Conservation (phyloP, 30 jellyfish, hydroid and myxozoan species). For the Hydra vulgaris region DNA sequence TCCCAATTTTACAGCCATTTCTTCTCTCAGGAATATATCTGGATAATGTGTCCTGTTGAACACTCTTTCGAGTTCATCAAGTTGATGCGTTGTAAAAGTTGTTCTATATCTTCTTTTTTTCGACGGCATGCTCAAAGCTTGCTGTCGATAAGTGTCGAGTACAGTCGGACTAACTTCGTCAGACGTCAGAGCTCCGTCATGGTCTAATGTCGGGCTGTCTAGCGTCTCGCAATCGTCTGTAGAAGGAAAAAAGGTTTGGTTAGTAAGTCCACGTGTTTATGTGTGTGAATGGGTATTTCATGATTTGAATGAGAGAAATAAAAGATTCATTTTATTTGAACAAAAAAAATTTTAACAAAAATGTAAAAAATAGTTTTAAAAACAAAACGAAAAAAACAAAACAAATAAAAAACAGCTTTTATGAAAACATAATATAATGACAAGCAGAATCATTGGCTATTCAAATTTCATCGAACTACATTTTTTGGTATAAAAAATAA, state of each 20-base stretch:
- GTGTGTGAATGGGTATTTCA: not conserved
- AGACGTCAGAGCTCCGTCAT: constrained; percentile 21
- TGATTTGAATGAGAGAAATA: too few species aligned
- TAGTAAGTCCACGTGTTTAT: not conserved
- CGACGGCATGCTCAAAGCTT: constrained; percentile 26
- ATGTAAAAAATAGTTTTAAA: too few species aligned
- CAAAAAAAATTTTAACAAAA: not conserved
- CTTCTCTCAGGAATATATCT: constrained; percentile 87
- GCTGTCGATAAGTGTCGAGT: constrained; percentile 18
- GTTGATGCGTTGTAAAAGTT: constrained; percentile 82
- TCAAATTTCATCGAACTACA: too few species aligned
- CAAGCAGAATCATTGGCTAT: not conserved
- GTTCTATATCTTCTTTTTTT: constrained; percentile 89
- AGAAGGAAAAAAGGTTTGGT: constrained; percentile 4
- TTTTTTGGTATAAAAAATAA: too few species aligned
- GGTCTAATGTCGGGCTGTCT: constrained; percentile 40
- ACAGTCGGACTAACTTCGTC: constrained; percentile 28
- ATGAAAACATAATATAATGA: not conserved
- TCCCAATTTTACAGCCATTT: constrained; percentile 68
- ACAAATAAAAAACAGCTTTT: not conserved
- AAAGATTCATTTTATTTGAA: too few species aligned
- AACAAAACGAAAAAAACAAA: not conserved
- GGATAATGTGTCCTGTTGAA: constrained; percentile 89
- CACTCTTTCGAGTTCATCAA: constrained; percentile 88
- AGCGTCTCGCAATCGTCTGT: constrained; percentile 31